A percentile compares a stretch with the other conserved stretches of the same genome.
Conservation (phyloP, 2,888 invertebrate genomes). For the Erpobdella octoculata region DNA sequence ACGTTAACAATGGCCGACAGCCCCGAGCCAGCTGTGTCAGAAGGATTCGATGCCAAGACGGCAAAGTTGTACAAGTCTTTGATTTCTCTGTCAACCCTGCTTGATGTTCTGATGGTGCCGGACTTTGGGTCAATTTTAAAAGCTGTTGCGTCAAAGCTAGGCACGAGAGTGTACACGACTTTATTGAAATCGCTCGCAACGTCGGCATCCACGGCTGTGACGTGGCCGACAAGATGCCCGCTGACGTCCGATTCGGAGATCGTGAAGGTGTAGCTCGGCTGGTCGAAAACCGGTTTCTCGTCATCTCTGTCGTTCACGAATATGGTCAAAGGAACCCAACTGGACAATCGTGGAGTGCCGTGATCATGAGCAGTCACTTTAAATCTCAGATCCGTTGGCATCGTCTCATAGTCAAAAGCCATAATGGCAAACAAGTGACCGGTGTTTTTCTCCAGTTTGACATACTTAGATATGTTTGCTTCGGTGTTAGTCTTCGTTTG, state of each 20-base stretch:
- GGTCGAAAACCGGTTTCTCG: conserved; percentile 65
- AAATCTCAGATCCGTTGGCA: conserved; percentile 13
- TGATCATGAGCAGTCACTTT: conserved; percentile 8
- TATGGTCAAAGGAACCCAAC: conserved; percentile 5
- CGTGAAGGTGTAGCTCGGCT: conserved; percentile 50
- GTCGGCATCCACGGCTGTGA: conserved; percentile 18
- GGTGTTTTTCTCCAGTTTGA: background rate
- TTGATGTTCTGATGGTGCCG: conserved; percentile 10
- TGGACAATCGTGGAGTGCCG: background rate
- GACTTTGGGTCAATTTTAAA: conserved; percentile 7
- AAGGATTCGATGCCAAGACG: conserved; percentile 17
- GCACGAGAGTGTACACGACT: background rate
- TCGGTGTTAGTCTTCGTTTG: background rate
- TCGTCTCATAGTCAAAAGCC: conserved; percentile 18
- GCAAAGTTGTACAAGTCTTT: background rate
- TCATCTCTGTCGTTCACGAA: conserved; percentile 70
- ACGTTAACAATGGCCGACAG: background rate
- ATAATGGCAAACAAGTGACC: conserved; percentile 9
- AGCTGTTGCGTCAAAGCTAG: background rate
- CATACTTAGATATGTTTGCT: conserved; percentile 5
- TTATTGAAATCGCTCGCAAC: conserved; percentile 3
- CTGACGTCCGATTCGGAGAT: conserved; percentile 50
- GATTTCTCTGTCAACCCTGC: conserved; percentile 14
- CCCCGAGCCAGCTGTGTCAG: background rate
- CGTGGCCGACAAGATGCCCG: conserved; percentile 61